Evolutionary conservation across 2,113 vertebrate genomes (phyloP).

Genomic region (Rhegmatorhina hoffmannsi): DNA sequence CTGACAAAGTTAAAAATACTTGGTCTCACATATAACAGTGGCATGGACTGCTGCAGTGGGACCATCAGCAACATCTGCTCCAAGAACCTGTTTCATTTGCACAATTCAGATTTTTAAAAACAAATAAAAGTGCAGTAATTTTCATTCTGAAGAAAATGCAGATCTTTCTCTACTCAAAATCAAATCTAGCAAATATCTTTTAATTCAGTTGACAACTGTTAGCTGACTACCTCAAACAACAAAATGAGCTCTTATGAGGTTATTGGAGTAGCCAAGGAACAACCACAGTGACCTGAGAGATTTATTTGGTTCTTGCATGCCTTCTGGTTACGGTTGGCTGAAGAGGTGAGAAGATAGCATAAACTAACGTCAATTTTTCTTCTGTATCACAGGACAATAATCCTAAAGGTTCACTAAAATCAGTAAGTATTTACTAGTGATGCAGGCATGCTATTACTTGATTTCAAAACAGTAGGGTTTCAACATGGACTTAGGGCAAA

Average conservation of each 20-base stretch:
- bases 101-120: neutral
- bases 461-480: neutral
- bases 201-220: neutral
- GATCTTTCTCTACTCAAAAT: neutral
- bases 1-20: neutral
- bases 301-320: neutral
- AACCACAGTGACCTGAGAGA: neutral
- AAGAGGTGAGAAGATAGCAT: neutral
- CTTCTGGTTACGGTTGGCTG: neutral
- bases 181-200: neutral
- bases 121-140: neutral
- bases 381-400: neutral
- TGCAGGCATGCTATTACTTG: neutral
- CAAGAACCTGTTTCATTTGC: neutral
- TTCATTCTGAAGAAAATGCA: neutral
- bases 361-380: neutral
- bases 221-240: neutral
- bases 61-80: neutral
- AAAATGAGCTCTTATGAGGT: neutral
- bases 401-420: neutral
- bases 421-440: neutral
- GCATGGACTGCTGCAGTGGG: neutral
- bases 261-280: neutral
- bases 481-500: neutral
- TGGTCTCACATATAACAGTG: neutral